Evolutionary conservation across 2,113 vertebrate genomes (phyloP).

Genomic region (Coptodon rendalli): DNA sequence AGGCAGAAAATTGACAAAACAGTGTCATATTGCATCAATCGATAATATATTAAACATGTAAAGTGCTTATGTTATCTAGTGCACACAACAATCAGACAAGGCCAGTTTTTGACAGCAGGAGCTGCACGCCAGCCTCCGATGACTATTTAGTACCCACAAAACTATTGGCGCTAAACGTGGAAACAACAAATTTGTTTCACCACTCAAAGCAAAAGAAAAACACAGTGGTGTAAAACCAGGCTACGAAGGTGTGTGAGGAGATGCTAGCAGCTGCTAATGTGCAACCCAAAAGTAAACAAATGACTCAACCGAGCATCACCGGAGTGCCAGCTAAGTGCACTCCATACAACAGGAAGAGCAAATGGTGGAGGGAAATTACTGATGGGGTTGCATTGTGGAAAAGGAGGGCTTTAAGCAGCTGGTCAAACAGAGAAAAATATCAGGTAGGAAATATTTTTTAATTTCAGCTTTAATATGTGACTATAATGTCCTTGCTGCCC

Average conservation of each 20-base stretch:
- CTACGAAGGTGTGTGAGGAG: not conserved
- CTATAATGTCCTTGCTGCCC: not conserved
- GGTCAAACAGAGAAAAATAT: not conserved
- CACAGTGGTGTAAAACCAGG: not conserved
- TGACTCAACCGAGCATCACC: not conserved
- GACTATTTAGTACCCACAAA: not conserved
- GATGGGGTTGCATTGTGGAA: not conserved
- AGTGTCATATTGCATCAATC: not conserved
- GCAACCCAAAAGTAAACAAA: not conserved
- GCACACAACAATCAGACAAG: not conserved
- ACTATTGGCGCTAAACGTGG: accelerated
- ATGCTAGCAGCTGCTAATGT: not conserved
- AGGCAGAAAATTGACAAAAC: not conserved
- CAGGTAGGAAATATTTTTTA: not conserved
- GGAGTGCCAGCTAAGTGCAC: not conserved
- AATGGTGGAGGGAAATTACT: not conserved
- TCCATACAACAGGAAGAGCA: not conserved
- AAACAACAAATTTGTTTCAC: not conserved
- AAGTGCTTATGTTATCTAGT: not conserved
- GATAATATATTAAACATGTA: not conserved
- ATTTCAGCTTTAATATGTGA: not conserved
- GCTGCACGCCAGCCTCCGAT: not conserved
- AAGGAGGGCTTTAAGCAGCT: not conserved
- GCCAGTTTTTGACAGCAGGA: not conserved
- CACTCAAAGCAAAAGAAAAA: not conserved